Conservation (phyloP, 2,113 vertebrate species). For the Isurus oxyrinchus region DNA sequence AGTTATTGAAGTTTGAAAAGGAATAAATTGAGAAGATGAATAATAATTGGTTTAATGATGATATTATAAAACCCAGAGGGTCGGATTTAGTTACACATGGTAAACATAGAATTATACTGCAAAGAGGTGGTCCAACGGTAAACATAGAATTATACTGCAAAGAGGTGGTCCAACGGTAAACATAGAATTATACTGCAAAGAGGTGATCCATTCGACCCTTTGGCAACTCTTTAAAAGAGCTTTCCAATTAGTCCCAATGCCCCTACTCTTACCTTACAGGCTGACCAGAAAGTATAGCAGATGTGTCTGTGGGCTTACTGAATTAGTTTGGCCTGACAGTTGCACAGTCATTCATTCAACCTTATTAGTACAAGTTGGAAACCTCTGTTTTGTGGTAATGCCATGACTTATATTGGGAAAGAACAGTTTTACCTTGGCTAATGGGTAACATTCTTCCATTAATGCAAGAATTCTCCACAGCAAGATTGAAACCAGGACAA, state of each 20-base stretch:
- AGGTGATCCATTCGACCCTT: background rate
- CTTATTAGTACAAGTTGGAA: background rate
- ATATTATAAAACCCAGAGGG: background rate
- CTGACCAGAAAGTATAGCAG: background rate
- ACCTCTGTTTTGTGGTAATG: background rate
- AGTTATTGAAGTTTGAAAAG: background rate
- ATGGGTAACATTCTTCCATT: background rate
- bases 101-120: background rate
- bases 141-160: too few species aligned
- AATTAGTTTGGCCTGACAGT: background rate
- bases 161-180: background rate
- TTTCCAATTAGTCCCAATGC: background rate
- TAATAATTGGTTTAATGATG: slow-evolving; percentile 11
- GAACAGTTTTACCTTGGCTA: background rate
- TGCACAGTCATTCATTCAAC: background rate
- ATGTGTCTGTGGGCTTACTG: background rate
- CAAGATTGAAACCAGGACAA: background rate
- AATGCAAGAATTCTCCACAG: background rate
- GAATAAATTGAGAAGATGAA: background rate
- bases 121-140: background rate
- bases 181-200: too few species aligned
- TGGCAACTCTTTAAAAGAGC: background rate
- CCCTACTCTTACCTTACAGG: background rate
- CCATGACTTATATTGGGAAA: background rate
- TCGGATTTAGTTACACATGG: background rate